These are phyloP conservation scores for Psilopogon haemacephalus DNA, from an alignment of 2,113 vertebrate genomes.

Conservation along the genomic window DNA sequence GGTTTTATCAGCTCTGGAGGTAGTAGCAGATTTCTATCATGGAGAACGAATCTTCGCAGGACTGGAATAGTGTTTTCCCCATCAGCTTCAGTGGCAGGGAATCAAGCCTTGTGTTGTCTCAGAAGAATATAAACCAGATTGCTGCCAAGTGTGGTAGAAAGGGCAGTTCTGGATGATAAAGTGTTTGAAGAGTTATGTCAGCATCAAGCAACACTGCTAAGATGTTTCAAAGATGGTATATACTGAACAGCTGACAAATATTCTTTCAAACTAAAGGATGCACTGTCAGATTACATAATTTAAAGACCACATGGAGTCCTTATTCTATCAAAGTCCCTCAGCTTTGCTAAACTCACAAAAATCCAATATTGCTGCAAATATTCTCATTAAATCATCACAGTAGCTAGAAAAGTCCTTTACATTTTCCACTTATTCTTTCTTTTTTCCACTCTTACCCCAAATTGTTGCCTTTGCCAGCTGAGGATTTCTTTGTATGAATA, in stretches of 20 bases:
- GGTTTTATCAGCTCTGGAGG: neutral
- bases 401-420: neutral
- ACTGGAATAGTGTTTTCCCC: neutral
- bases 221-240: neutral
- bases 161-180: neutral
- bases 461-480: neutral
- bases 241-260: neutral
- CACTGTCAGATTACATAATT: neutral
- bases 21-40: neutral
- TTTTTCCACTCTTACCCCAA: neutral
- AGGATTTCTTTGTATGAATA: neutral
- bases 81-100: neutral
- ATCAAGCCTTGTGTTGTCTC: neutral
- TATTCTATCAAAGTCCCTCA: neutral
- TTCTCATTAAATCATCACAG: neutral
- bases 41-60: neutral
- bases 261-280: neutral
- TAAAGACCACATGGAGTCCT: neutral
- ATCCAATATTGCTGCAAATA: neutral
- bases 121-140: neutral
- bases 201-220: neutral
- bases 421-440: neutral
- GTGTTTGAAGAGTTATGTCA: neutral
- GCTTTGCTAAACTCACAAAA: neutral
- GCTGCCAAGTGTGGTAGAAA: fast-evolving